phyloP scores from a whole-genome alignment of 2,888 invertebrate genomes.

The Conchocele bisecta region DNA sequence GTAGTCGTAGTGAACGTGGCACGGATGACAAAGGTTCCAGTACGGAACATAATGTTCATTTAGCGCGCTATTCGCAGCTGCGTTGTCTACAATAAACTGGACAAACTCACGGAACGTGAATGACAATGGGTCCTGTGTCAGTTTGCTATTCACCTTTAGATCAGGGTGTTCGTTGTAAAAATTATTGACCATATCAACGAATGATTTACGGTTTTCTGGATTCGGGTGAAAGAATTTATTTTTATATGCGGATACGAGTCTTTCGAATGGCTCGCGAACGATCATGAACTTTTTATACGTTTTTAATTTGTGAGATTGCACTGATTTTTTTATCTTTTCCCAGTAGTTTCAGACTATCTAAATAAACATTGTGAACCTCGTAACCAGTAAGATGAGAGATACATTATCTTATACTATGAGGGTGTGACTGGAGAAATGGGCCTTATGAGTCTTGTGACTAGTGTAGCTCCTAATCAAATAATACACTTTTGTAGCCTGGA shows the following conservation, averaged over 20 bases:
- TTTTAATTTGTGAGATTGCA: constrained; percentile 87
- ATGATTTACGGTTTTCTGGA: neutral
- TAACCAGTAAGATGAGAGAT: constrained; percentile 56
- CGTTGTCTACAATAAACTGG: constrained; percentile 87
- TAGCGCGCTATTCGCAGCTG: constrained; percentile 73
- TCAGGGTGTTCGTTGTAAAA: no score
- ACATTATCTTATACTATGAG: no score
- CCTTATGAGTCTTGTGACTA: no score
- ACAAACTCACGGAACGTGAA: constrained; percentile 94
- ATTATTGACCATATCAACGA: no score
- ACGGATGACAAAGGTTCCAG: constrained; percentile 92
- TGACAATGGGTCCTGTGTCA: no score
- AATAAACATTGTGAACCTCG: constrained; percentile 67
- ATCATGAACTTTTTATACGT: constrained; percentile 93
- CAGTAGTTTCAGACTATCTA: constrained; percentile 60
- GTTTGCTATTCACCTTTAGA: no score
- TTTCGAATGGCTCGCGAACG: constrained; percentile 94
- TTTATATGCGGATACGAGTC: constrained; percentile 93
- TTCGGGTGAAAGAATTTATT: constrained; percentile 88
- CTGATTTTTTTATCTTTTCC: constrained; percentile 55
- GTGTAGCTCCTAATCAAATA: no score
- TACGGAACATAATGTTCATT: constrained; percentile 97
- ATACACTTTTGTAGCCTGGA: no score
- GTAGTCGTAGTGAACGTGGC: constrained; percentile 92
- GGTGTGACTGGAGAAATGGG: no score